Evolutionary conservation across 2,113 vertebrate genomes (phyloP).

Genomic region (Triplophysa tibetana): DNA sequence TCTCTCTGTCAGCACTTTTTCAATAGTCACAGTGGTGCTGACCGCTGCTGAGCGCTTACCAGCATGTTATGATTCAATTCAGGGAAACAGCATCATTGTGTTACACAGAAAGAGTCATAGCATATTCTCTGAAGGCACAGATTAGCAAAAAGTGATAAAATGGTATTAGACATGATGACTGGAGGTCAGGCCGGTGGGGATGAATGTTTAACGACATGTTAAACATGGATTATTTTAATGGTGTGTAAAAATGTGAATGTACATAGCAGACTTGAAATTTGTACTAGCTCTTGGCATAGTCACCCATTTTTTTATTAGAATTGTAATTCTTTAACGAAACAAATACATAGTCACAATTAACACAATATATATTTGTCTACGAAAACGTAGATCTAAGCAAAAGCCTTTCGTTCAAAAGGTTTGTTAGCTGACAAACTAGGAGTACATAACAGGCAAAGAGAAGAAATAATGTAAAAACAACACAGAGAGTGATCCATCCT

Average conservation of each 20-base stretch:
- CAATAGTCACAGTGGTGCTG: constrained; percentile 13
- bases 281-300: no score
- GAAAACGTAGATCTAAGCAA: no score
- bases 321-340: no score
- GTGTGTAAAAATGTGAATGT: neutral
- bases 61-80: constrained; percentile 26
- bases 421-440: no score
- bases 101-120: neutral
- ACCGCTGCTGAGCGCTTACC: constrained; percentile 12
- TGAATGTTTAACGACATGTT: constrained; percentile 12
- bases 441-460: neutral
- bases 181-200: neutral
- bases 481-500: constrained; percentile 12
- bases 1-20: constrained; percentile 37
- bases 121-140: neutral
- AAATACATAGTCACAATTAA: no score
- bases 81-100: constrained; percentile 25
- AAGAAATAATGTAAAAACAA: neutral
- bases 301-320: no score
- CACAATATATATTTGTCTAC: no score
- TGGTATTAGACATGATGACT: constrained; percentile 2
- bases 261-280: neutral
- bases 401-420: no score
- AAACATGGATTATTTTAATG: neutral
- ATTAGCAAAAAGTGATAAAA: neutral